Evolutionary conservation across 2,888 invertebrate genomes (phyloP).

Genomic region (Chaitophorus viminalis): DNA sequence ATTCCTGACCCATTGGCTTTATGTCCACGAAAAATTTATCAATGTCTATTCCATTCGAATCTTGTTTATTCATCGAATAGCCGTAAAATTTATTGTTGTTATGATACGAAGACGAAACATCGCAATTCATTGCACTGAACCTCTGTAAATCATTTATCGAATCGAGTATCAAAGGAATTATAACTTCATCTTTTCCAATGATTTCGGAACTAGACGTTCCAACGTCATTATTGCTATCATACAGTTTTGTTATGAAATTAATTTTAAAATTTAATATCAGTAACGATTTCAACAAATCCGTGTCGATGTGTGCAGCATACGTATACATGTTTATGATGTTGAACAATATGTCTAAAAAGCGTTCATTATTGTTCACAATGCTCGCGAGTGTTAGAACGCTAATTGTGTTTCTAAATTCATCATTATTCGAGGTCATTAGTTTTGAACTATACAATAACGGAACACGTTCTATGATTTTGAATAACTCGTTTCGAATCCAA

Average conservation of each 20-base stretch:
- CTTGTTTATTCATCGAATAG: neutral
- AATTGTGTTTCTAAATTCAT: neutral
- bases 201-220: neutral
- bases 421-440: fast-evolving
- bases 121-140: neutral
- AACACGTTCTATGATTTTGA: neutral
- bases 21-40: neutral
- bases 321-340: neutral
- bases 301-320: neutral
- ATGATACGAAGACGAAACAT: neutral
- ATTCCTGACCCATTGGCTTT: neutral
- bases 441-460: neutral
- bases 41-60: neutral
- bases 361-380: neutral
- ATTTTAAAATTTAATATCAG: no score
- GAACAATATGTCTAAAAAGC: neutral
- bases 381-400: neutral
- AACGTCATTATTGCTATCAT: neutral
- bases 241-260: no score
- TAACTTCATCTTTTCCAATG: neutral
- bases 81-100: neutral
- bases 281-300: neutral
- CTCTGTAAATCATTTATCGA: neutral
- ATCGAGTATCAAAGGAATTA: neutral
- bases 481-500: neutral